Evolutionary conservation across 2,113 vertebrate genomes (phyloP), one percentile per base, ranked within the genome.

Genomic region (Larimichthys crocea): DNA sequence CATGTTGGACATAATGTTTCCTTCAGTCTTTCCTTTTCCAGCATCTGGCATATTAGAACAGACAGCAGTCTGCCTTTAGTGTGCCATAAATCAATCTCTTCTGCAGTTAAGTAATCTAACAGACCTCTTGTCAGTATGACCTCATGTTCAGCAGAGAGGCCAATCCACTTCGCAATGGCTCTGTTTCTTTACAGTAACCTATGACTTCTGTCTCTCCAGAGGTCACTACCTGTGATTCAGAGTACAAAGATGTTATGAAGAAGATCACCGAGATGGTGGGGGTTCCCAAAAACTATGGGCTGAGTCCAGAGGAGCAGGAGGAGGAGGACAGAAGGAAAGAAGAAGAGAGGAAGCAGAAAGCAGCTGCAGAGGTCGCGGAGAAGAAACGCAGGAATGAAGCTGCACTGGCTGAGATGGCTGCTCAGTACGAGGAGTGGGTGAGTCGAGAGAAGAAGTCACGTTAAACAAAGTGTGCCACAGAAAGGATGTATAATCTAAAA

Each of bases 351-450:
- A 86, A 93, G 49, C 84, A 88, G 88, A 94, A 29, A 79, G 88
- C 94, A 91, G 94, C 93, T 0, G 55, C 89, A 42, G 92, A 94
- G 71, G 91, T 90, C 4, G 94, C 90, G 0, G 94, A 96, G 46
- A 92, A 35, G 24, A 94, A 95, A 73, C 70, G 1, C 20, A 91
- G 60, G 74, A 96, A 97, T 48, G 91, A 93, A 3, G 49, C 94
- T 11, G 95, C 96, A 42, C 90, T 86, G 4, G 95, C 94, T 0
- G 94, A 96, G 91, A 96, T 92, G 92, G 64, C 91, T 0, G 92
- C 94, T 14, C 94, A 95, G 56, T 95, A 95, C 87, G 95, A 97
- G 85, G 95, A 97, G 67, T 98, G 98, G 98, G 98, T 99, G 92
- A 83, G 96, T 66, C n/a, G n/a, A 65, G 15, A 26, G 46, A 42